Evolutionary conservation across 30 jellyfish, hydroid and myxozoan species (phyloP), one percentile per base, ranked within the genome.

Genomic region (Aurelia sp.): DNA sequence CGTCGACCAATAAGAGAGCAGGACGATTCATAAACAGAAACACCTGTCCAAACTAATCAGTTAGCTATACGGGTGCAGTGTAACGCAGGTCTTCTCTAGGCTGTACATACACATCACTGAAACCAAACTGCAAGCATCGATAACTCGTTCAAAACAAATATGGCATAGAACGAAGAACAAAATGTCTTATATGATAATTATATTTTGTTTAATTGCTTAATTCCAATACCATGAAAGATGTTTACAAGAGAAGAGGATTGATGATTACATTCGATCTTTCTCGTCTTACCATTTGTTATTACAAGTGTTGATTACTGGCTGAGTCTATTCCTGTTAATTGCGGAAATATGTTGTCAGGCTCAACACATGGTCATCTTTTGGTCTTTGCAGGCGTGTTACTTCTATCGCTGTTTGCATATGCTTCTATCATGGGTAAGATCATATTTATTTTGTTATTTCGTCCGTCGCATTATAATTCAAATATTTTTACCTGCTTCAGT

Each of bases 1-100:
- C 87, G 64, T 30, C 63, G 62, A 62, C 87, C 87, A 76, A 76
- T 76, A 64, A 75, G 21, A 40, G 78, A 60, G 40, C 87, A 60
- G 20, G 69, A 67, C 68, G 64, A 75, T 66, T 61, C 52, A 61
- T 22, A 35, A 76, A 76, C 64, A 51, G 86, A 57, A 48, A 63
- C 87, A 76, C 87, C 87, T 76, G 87, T 76, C 64, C 20, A 21
- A n/a, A 76, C 69, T 55, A 76, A 60, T 61, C 77, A 50, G 40
- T 63, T 15, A 22, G 76, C 64, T 72, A 5, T 44, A 44, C 55
- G 55, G 55, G 55, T 16, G 55, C 55, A 44, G 55, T 63, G 38
- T 51, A 63, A 78, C 40, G 77, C 87, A 76, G 87, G 87, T 76
- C 41, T 64, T 20, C 13, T 11, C 12, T 33, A 76, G 86, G 74